phyloP scores from a whole-genome alignment of 2,113 vertebrate genomes.

The Brevimyrus niger region DNA sequence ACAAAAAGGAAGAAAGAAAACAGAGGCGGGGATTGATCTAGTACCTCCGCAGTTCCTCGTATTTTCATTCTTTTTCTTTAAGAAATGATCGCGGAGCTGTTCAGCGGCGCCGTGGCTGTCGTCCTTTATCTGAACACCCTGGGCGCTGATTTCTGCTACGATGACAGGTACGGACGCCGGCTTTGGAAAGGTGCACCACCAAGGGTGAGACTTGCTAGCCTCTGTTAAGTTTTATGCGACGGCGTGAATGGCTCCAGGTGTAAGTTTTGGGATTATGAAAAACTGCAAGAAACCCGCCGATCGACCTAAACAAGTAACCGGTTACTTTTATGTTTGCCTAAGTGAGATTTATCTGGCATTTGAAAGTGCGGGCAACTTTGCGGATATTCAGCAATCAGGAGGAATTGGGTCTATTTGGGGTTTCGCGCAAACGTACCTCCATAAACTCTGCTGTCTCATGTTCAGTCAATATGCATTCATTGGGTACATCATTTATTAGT shows the following conservation, averaged over 20 bases:
- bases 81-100: constrained; percentile 89
- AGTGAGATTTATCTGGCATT: not conserved
- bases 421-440: not conserved
- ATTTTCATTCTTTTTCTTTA: constrained; percentile 33
- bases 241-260: not conserved
- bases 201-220: not conserved
- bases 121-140: constrained; percentile 87
- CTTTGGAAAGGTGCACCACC: not conserved
- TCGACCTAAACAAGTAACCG: not conserved
- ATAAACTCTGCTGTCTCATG: not conserved
- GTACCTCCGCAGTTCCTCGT: not conserved
- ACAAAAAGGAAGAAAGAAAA: constrained; percentile 11
- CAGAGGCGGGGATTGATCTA: constrained; percentile 1
- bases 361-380: not conserved
- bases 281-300: not conserved
- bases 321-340: not conserved
- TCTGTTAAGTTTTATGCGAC: not conserved
- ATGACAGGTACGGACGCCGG: constrained; percentile 77
- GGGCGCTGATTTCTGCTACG: constrained; percentile 92
- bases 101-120: constrained; percentile 83
- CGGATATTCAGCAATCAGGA: not conserved
- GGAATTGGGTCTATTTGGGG: not conserved
- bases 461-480: not conserved
- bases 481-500: not conserved
- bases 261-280: not conserved